Conservation (phyloP, 2,113 vertebrate species). For the Gymnarchus niloticus region DNA sequence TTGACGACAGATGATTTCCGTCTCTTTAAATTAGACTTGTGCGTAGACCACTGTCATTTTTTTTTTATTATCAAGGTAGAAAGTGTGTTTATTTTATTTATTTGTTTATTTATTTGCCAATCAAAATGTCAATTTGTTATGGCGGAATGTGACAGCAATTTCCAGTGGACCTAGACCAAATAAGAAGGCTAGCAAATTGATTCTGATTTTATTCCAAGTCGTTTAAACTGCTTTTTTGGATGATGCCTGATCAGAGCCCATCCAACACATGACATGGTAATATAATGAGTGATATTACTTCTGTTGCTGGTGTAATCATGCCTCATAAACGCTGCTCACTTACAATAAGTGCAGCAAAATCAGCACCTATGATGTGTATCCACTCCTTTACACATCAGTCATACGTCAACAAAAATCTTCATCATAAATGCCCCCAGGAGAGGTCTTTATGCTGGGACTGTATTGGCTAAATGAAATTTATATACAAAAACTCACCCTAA, state of each 20-base stretch:
- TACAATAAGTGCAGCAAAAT: conserved; percentile 40
- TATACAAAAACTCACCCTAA: not conserved
- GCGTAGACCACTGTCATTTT: conserved; percentile 23
- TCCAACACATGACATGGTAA: conserved; percentile 56
- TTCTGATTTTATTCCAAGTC: conserved; percentile 75
- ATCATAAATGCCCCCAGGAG: not conserved
- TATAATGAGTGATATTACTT: conserved; percentile 60
- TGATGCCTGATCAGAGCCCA: conserved; percentile 66
- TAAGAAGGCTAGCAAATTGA: conserved; percentile 67
- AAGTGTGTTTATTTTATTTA: conserved; percentile 51
- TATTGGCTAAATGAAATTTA: not conserved
- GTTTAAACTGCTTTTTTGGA: conserved; percentile 72
- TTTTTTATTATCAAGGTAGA: not conserved
- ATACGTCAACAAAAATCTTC: not conserved
- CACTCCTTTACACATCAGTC: conserved; percentile 25
- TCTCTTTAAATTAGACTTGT: conserved; percentile 36
- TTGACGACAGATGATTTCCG: conserved; percentile 45
- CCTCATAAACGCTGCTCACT: conserved; percentile 50
- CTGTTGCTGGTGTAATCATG: conserved; percentile 63
- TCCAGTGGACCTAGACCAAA: conserved; percentile 58
- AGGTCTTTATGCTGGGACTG: not conserved
- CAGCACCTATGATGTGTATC: conserved; percentile 36
- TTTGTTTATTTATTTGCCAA: conserved; percentile 43
- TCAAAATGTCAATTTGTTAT: conserved; percentile 69
- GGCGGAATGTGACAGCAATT: conserved; percentile 66